Percentiles rank a stretch among this genome's conserved stretches.
phyloP scores from a whole-genome alignment of 2,888 invertebrate species.

The Lithosia quadra region DNA sequence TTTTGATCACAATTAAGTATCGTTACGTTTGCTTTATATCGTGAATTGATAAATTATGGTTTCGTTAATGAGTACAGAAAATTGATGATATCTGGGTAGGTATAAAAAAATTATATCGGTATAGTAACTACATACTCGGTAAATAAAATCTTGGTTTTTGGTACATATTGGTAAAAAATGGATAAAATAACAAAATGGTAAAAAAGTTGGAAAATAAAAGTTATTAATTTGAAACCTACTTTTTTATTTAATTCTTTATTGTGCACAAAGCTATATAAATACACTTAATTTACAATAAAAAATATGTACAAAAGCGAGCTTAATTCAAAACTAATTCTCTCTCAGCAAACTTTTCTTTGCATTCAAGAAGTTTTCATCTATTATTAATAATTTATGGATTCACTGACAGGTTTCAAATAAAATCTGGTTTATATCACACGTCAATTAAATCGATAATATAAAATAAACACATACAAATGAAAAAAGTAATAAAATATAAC shows the following conservation, averaged over 20 bases:
- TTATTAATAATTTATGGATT: slow-evolving; percentile 5
- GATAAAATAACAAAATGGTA: no score
- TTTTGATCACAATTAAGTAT: slow-evolving; percentile 43
- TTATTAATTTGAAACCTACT: no score
- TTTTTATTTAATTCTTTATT: no score
- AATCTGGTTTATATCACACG: slow-evolving; percentile 19
- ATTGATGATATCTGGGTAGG: not conserved
- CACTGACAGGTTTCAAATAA: not conserved
- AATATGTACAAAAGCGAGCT: no score
- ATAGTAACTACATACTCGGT: no score
- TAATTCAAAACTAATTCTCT: no score
- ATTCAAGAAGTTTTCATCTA: not conserved
- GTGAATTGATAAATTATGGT: slow-evolving; percentile 20
- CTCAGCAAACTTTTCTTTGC: no score
- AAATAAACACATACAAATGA: slow-evolving; percentile 39
- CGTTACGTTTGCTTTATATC: slow-evolving; percentile 34
- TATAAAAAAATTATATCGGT: no score
- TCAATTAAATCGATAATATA: slow-evolving; percentile 33
- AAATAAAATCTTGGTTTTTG: no score
- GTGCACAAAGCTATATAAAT: no score
- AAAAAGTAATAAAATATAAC: slow-evolving; percentile 46
- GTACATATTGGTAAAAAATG: no score
- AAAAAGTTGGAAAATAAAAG: not conserved
- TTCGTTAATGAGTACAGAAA: not conserved
- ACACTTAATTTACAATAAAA: no score